phyloP scores from a whole-genome alignment of 2,888 invertebrate genomes.

The Apeira syringaria region DNA sequence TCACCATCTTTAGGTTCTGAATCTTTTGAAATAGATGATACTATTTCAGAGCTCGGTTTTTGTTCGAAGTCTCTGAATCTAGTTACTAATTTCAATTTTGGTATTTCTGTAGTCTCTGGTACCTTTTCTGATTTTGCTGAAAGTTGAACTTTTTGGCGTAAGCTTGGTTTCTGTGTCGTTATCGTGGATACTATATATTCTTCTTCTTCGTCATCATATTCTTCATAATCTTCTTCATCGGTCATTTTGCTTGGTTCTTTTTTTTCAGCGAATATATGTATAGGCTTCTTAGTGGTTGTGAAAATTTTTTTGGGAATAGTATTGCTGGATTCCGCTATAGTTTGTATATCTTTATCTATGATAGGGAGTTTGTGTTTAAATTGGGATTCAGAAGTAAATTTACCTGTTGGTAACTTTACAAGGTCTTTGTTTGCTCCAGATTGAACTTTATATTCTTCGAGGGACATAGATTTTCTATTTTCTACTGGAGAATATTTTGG shows the following conservation, averaged over 20 bases:
- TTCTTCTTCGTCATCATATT: slow-evolving; percentile 43
- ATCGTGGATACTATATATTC: slow-evolving; percentile 41
- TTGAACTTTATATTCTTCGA: slow-evolving; percentile 54
- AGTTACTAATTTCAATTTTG: slow-evolving; percentile 57
- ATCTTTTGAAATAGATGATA: slow-evolving; percentile 22
- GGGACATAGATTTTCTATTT: slow-evolving; percentile 58
- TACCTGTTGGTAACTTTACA: slow-evolving; percentile 21
- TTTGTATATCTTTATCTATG: slow-evolving; percentile 34
- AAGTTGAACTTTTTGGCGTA: slow-evolving; percentile 41
- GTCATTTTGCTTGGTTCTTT: slow-evolving; percentile 20
- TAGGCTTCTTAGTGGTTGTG: slow-evolving; percentile 30
- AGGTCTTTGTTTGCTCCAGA: slow-evolving; percentile 27
- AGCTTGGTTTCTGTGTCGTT: slow-evolving; percentile 48
- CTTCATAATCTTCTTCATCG: slow-evolving; percentile 52
- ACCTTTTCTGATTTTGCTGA: slow-evolving; percentile 45
- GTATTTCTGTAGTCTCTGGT: slow-evolving; percentile 34
- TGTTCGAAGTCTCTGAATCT: slow-evolving; percentile 54
- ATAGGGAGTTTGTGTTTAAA: slow-evolving; percentile 28
- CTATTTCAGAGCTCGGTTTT: slow-evolving; percentile 27
- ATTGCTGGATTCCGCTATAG: slow-evolving; percentile 48
- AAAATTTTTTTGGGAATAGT: slow-evolving; percentile 43
- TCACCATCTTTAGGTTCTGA: not conserved
- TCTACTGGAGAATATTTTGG: slow-evolving; percentile 57
- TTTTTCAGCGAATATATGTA: slow-evolving; percentile 12
- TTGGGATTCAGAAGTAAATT: slow-evolving; percentile 20